phyloP scores from a whole-genome alignment of 1,140 invertebrate species.

The Panagrolaimus sp. region DNA sequence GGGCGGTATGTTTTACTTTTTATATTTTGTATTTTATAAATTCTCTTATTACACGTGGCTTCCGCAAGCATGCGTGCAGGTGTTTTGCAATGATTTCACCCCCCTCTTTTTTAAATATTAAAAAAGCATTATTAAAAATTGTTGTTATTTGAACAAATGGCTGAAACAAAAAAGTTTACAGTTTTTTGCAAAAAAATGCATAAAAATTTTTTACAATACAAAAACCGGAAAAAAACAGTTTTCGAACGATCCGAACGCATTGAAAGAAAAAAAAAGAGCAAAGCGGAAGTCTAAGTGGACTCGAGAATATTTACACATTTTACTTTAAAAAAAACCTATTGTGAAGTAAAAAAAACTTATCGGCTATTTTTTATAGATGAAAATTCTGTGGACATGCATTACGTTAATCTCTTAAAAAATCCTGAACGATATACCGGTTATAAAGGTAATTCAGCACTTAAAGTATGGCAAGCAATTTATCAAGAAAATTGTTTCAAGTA shows the following conservation, averaged over 20 bases:
- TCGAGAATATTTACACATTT: neutral
- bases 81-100: neutral
- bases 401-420: slow-evolving; percentile 89
- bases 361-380: slow-evolving; percentile 43
- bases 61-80: neutral
- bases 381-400: slow-evolving; percentile 60
- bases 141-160: too few relatives aligned
- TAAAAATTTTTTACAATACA: too few relatives aligned
- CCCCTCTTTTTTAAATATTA: too few relatives aligned
- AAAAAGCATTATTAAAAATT: too few relatives aligned
- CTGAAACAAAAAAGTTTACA: too few relatives aligned
- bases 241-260: slow-evolving; percentile 2
- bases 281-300: slow-evolving; percentile 4
- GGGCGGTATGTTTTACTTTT: slow-evolving; percentile 50
- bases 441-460: slow-evolving; percentile 80
- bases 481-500: slow-evolving; percentile 95
- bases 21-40: too few relatives aligned
- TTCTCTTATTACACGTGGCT: neutral
- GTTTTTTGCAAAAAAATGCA: too few relatives aligned
- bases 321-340: too few relatives aligned
- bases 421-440: slow-evolving; percentile 90
- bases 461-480: slow-evolving; percentile 94
- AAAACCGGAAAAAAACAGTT: neutral
- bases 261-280: neutral
- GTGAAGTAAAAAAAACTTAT: neutral